Conservation (phyloP, 1,140 invertebrate species). For the Archivesica marissinica region DNA sequence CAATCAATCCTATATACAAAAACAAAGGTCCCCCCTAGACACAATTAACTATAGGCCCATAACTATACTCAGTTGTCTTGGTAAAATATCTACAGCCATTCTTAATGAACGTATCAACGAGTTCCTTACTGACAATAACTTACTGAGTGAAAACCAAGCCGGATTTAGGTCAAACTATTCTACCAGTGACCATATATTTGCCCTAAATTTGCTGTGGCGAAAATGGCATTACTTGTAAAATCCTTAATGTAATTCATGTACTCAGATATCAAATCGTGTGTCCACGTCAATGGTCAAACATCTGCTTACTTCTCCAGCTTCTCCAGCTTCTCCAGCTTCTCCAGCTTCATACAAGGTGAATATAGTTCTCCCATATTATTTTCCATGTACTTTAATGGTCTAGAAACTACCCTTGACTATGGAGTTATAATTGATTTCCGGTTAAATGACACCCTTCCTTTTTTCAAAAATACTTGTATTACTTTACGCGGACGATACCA, state of each 20-base stretch:
- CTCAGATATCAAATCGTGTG: conserved; percentile 7
- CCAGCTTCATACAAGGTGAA: conserved; percentile 6
- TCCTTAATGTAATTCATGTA: conserved; percentile 8
- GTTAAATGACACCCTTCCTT: neutral
- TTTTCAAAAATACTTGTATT: neutral
- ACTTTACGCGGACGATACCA: conserved; percentile 25
- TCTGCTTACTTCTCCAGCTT: neutral
- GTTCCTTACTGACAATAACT: conserved; percentile 12
- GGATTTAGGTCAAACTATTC: conserved; percentile 27
- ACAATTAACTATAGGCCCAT: conserved; percentile 47
- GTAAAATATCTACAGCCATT: conserved; percentile 49
- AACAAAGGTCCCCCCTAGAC: conserved; percentile 50
- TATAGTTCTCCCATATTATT: neutral
- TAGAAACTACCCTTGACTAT: neutral
- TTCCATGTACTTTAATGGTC: conserved; percentile 11
- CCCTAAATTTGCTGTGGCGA: conserved; percentile 15
- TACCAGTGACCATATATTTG: conserved; percentile 53
- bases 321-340: neutral
- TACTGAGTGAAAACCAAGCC: conserved; percentile 31
- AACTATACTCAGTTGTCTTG: conserved; percentile 56
- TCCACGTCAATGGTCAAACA: neutral
- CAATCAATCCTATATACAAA: conserved; percentile 58
- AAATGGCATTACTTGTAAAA: neutral
- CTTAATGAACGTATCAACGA: conserved; percentile 35
- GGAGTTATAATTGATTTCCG: neutral